Percentiles rank a stretch among this genome's conserved stretches.
Evolutionary conservation across 2,113 vertebrate species (phyloP).

Genomic region (Smithornis capensis): DNA sequence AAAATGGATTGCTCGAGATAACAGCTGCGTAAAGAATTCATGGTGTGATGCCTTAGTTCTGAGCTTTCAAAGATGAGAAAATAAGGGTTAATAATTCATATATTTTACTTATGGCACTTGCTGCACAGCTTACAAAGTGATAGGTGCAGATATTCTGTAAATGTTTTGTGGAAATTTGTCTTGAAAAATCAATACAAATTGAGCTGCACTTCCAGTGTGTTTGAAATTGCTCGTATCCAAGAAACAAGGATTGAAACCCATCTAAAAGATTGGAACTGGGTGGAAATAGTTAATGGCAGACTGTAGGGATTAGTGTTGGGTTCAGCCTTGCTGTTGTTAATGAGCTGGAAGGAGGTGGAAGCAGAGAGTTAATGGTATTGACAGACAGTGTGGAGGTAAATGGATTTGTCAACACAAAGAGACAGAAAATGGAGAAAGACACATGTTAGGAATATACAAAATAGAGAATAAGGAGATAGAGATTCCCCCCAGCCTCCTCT

Average conservation of each 20-base stretch:
- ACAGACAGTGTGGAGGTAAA: neutral
- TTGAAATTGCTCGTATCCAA: neutral
- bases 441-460: neutral
- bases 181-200: neutral
- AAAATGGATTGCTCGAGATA: neutral
- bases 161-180: neutral
- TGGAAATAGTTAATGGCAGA: neutral
- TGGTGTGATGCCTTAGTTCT: neutral
- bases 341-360: conserved; percentile 37
- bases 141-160: neutral
- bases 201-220: neutral
- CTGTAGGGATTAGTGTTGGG: neutral
- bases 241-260: neutral
- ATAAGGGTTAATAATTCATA: neutral
- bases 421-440: neutral
- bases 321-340: neutral
- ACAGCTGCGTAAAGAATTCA: neutral
- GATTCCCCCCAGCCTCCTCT: neutral
- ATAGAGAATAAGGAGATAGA: neutral
- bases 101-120: neutral
- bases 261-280: neutral
- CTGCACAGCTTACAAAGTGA: neutral
- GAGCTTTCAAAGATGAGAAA: neutral
- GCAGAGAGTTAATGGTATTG: conserved; percentile 24
- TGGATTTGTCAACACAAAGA: conserved; percentile 10